A percentile compares a stretch with the other conserved stretches of the same genome.
These are phyloP conservation scores for Rosalia funebris DNA, from an alignment of 2,888 invertebrate genomes.

Conservation along the genomic window DNA sequence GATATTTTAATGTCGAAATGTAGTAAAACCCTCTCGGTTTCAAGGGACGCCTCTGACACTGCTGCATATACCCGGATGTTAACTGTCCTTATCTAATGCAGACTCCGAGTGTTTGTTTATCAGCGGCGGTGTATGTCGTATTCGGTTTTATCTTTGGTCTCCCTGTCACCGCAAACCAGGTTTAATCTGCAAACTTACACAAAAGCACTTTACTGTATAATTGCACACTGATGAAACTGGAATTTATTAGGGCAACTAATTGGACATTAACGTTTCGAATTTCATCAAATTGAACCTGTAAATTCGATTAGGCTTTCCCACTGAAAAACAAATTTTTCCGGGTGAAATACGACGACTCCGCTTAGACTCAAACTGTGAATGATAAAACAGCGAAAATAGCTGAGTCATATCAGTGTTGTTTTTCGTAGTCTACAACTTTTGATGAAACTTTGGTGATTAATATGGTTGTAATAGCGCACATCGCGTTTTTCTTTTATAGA, in stretches of 20 bases:
- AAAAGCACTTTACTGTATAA: conserved; percentile 16
- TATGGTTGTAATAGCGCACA: too few relatives aligned
- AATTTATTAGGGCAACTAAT: conserved; percentile 19
- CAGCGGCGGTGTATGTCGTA: conserved; percentile 25
- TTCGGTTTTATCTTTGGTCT: conserved; percentile 24
- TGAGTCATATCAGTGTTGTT: too few relatives aligned
- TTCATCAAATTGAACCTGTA: not conserved
- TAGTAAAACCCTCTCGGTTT: too few relatives aligned
- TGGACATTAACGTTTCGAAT: conserved; percentile 11
- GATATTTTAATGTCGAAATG: too few relatives aligned
- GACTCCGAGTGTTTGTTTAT: conserved; percentile 27
- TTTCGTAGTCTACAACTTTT: too few relatives aligned
- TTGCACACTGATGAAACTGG: conserved; percentile 8
- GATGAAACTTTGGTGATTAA: too few relatives aligned
- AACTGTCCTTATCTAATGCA: conserved; percentile 24
- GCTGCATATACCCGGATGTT: conserved; percentile 11
- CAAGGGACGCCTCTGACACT: not conserved
- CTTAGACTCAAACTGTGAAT: too few relatives aligned
- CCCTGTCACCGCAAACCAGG: conserved; percentile 20
- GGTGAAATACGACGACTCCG: not conserved
- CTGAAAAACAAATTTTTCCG: not conserved
- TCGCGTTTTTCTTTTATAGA: too few relatives aligned
- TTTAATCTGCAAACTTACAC: conserved; percentile 21
- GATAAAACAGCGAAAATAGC: too few relatives aligned
- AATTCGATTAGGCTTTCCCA: not conserved